Evolutionary conservation across 2,113 vertebrate species (phyloP).

Genomic region (Leptobrachium ailaonicum): DNA sequence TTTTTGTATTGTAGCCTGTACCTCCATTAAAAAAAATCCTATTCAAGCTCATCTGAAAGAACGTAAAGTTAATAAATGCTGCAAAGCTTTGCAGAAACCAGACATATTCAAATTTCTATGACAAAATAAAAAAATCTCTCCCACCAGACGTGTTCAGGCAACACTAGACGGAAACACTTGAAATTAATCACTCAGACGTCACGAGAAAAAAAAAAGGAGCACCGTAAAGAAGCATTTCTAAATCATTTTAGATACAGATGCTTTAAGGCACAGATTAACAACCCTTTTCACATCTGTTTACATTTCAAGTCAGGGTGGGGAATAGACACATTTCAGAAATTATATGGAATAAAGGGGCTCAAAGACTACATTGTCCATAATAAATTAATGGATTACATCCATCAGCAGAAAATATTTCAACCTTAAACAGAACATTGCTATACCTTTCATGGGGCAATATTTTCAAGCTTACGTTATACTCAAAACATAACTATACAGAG

Average conservation of each 20-base stretch:
- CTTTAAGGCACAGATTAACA: slow-evolving; percentile 29
- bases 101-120: no score
- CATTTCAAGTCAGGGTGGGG: slow-evolving; percentile 9
- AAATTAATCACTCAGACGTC: slow-evolving; percentile 20
- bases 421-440: no score
- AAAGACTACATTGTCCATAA: neutral
- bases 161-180: slow-evolving; percentile 10
- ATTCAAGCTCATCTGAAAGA: no score
- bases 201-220: neutral
- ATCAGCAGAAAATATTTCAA: no score
- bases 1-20: neutral
- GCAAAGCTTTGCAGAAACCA: no score
- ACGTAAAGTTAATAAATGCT: no score
- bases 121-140: neutral
- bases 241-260: neutral
- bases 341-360: neutral
- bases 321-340: neutral
- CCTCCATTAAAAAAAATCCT: no score
- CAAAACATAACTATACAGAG: no score
- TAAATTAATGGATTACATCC: neutral
- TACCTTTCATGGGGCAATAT: no score
- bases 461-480: no score
- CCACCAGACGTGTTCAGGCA: slow-evolving; percentile 15
- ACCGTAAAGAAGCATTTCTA: neutral
- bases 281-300: slow-evolving; percentile 2